Evolutionary conservation across 1,140 invertebrate species (phyloP).

Genomic region (Sycobia sp.): DNA sequence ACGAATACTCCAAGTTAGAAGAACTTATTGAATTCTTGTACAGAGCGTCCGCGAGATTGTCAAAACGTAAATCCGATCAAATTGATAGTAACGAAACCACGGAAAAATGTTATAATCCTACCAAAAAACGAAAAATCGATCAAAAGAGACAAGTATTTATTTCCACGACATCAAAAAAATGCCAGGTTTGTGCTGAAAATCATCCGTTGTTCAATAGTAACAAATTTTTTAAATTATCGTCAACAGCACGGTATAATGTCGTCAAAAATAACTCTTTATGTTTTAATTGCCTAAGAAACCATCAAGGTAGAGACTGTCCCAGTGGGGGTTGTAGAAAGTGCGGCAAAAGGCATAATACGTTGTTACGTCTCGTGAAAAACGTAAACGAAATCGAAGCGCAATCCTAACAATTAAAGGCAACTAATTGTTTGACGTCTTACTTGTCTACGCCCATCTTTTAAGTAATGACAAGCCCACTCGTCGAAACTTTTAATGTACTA

Average conservation of each 20-base stretch:
- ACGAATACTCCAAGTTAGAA: conserved; percentile 7
- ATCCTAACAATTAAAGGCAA: background rate
- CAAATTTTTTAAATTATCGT: too few relatives aligned
- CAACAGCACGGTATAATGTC: too few relatives aligned
- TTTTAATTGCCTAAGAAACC: conserved; percentile 15
- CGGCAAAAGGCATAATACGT: too few relatives aligned
- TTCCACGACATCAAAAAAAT: too few relatives aligned
- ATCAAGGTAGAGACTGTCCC: conserved; percentile 1
- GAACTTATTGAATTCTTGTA: conserved; percentile 11
- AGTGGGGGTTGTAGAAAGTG: background rate
- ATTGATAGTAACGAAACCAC: too few relatives aligned
- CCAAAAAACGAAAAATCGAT: background rate
- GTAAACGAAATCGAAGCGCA: background rate
- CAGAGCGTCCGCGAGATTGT: background rate
- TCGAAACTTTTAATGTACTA: background rate
- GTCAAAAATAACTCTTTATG: conserved; percentile 7
- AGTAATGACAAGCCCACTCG: conserved; percentile 18
- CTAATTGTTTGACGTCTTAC: background rate
- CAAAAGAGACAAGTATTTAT: background rate
- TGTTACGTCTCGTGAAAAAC: background rate
- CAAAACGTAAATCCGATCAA: conserved; percentile 10
- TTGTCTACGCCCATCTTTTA: background rate
- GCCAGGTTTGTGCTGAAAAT: too few relatives aligned
- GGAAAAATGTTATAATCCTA: too few relatives aligned
- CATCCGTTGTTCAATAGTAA: too few relatives aligned